A percentile compares a stretch with the other conserved stretches of the same genome.
These are phyloP conservation scores for Hapalemur alaotrensis DNA, from an alignment of 2,797 vertebrate genomes.

Conservation along the genomic window DNA sequence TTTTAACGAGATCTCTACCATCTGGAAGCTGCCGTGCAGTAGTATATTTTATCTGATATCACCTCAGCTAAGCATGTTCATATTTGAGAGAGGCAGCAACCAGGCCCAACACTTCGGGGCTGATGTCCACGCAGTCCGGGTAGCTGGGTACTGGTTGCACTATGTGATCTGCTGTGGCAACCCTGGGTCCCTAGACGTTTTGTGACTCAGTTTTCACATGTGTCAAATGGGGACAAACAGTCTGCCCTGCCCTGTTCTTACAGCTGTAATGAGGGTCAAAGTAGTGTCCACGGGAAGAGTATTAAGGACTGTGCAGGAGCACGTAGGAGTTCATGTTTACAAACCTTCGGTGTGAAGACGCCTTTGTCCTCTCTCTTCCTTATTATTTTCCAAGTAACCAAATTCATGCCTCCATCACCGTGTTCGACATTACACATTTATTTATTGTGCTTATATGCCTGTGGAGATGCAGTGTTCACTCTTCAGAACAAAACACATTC, in stretches of 20 bases:
- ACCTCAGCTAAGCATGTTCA: not conserved
- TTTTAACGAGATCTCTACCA: not conserved
- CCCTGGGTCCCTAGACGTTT: not conserved
- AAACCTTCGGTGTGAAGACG: not conserved
- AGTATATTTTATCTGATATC: not conserved
- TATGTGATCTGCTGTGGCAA: not conserved
- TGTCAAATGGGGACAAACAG: too few relatives aligned
- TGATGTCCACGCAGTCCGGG: not conserved
- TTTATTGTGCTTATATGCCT: not conserved
- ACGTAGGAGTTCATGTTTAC: not conserved
- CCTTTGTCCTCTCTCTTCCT: not conserved
- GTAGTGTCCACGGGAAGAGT: not conserved
- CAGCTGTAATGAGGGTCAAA: not conserved
- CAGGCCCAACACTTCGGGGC: too few relatives aligned
- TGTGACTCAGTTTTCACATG: not conserved
- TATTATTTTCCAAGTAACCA: constrained; percentile 2
- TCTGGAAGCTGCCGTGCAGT: not conserved
- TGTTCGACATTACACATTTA: not conserved
- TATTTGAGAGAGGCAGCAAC: not conserved
- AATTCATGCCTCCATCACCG: not conserved
- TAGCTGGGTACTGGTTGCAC: not conserved
- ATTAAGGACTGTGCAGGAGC: not conserved
- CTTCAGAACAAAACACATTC: constrained; percentile 55
- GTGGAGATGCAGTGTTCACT: not conserved
- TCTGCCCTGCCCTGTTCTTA: not conserved